A percentile compares a stretch with the other conserved stretches of the same genome.
Conservation (phyloP, 2,113 vertebrate genomes). For the Prinia subflava region DNA sequence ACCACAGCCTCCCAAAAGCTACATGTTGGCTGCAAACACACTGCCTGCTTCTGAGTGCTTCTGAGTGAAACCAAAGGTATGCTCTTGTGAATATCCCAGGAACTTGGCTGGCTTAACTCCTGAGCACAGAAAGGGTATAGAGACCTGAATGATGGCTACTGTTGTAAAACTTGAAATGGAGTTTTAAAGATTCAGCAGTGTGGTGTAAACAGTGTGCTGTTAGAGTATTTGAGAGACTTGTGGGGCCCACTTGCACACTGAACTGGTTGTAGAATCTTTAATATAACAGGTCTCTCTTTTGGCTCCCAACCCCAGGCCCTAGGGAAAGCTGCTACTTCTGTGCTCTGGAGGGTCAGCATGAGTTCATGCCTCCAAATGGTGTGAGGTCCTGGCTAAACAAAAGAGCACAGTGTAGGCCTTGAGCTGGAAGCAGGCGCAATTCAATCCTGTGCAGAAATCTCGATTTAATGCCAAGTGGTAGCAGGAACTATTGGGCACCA, state of each 20-base stretch:
- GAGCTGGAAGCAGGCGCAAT: not conserved
- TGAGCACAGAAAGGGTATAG: not conserved
- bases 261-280: not conserved
- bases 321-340: not conserved
- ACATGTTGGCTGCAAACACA: not conserved
- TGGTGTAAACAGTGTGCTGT: not conserved
- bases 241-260: not conserved
- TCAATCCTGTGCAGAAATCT: not conserved
- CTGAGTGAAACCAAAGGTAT: not conserved
- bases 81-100: not conserved
- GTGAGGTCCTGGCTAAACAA: not conserved
- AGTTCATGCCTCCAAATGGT: not conserved
- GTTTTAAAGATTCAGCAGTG: not conserved
- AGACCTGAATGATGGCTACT: not conserved
- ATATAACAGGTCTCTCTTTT: not conserved
- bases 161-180: not conserved
- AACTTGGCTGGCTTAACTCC: not conserved
- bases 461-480: not conserved
- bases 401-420: not conserved
- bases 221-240: not conserved
- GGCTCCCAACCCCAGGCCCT: not conserved
- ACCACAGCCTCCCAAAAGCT: not conserved
- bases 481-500: not conserved
- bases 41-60: not conserved
- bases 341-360: not conserved